Evolutionary conservation across 2,888 invertebrate species (phyloP).

Genomic region (Amiota communis): DNA sequence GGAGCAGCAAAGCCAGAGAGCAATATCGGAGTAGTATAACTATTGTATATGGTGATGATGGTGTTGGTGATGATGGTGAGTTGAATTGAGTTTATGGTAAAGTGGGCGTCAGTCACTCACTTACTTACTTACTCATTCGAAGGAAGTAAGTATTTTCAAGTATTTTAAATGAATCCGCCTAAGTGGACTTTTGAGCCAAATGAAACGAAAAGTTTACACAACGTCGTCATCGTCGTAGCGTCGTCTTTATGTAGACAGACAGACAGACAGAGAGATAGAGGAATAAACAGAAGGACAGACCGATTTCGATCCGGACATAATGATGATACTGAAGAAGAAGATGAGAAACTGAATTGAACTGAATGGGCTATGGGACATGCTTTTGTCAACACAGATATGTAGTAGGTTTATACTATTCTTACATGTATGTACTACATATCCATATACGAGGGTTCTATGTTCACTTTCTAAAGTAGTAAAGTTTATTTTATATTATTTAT

Average conservation of each 20-base stretch:
- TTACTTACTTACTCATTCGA: neutral
- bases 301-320: neutral
- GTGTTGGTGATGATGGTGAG: neutral
- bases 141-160: conserved; percentile 12
- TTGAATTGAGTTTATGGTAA: neutral
- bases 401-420: neutral
- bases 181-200: conserved; percentile 24
- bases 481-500: no score
- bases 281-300: neutral
- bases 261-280: neutral
- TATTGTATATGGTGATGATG: neutral
- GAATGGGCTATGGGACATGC: neutral
- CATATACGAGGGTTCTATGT: no score
- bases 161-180: conserved; percentile 24
- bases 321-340: no score
- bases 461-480: no score
- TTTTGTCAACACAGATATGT: neutral
- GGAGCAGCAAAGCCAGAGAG: conserved; percentile 14
- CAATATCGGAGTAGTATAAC: conserved; percentile 28
- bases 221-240: neutral
- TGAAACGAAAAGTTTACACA: conserved; percentile 24
- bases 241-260: neutral
- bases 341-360: no score
- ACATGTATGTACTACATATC: neutral
- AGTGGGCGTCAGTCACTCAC: neutral